Conservation (phyloP, 2,113 vertebrate species). For the Archocentrus centrarchus region DNA sequence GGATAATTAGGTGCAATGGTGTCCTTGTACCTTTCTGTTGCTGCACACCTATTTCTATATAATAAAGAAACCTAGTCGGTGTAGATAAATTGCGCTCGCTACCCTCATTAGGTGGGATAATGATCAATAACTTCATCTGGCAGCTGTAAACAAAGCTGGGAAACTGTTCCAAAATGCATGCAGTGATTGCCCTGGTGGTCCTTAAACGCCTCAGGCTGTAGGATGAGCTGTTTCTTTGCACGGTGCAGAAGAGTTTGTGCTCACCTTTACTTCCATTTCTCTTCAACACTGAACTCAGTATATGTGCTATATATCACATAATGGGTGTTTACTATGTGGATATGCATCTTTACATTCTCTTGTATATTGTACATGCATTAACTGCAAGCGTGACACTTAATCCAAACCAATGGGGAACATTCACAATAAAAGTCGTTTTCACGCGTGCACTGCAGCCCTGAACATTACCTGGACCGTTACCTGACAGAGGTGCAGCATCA, state of each 20-base stretch:
- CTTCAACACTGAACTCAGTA: background rate
- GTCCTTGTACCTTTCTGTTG: background rate
- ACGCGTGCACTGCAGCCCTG: background rate
- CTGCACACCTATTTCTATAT: conserved; percentile 16
- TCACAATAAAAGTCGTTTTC: background rate
- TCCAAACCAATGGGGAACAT: background rate
- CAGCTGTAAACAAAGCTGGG: background rate
- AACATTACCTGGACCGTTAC: background rate
- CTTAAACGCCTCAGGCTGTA: background rate
- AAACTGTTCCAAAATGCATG: background rate
- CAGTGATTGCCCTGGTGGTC: background rate
- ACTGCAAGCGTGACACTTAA: background rate
- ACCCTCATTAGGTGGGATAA: background rate
- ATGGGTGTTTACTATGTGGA: background rate
- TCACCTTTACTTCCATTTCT: background rate
- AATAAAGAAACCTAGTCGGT: background rate
- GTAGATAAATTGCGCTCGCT: background rate
- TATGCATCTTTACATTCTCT: background rate
- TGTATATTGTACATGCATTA: background rate
- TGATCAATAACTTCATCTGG: conserved; percentile 13
- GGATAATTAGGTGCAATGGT: background rate
- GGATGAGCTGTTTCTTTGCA: background rate
- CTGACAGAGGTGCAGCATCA: background rate
- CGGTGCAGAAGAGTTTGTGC: background rate
- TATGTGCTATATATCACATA: background rate